phyloP scores from a whole-genome alignment of 2,113 vertebrate species.

The Cricetomys ansorgei region DNA sequence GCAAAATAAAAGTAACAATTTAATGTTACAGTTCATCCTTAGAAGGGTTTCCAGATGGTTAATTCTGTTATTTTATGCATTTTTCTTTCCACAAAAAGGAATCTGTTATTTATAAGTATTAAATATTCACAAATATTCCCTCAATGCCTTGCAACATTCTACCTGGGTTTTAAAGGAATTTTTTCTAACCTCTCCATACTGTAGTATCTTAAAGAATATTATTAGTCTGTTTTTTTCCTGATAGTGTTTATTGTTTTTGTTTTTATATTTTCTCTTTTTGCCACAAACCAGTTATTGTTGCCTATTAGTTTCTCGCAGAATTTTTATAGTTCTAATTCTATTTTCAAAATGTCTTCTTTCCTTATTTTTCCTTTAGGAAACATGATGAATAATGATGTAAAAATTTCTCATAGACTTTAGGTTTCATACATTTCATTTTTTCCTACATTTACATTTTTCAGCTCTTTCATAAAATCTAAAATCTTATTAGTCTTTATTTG shows the following conservation, averaged over 20 bases:
- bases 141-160: neutral
- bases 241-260: neutral
- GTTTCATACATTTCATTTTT: neutral
- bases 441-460: neutral
- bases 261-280: neutral
- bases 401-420: neutral
- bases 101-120: neutral
- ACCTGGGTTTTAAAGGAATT: neutral
- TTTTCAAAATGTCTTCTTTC: neutral
- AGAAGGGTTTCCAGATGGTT: neutral
- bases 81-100: neutral
- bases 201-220: neutral
- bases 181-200: neutral
- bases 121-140: neutral
- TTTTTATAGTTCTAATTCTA: neutral
- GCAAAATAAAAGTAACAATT: neutral
- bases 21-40: neutral
- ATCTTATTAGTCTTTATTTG: neutral
- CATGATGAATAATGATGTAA: neutral
- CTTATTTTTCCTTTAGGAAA: neutral
- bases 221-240: neutral
- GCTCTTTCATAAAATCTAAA: neutral
- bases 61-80: neutral
- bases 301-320: neutral
- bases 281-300: neutral